These are phyloP conservation scores for Drosophila subsilvestris DNA, from an alignment of 2,888 invertebrate genomes.

Conservation along the genomic window DNA sequence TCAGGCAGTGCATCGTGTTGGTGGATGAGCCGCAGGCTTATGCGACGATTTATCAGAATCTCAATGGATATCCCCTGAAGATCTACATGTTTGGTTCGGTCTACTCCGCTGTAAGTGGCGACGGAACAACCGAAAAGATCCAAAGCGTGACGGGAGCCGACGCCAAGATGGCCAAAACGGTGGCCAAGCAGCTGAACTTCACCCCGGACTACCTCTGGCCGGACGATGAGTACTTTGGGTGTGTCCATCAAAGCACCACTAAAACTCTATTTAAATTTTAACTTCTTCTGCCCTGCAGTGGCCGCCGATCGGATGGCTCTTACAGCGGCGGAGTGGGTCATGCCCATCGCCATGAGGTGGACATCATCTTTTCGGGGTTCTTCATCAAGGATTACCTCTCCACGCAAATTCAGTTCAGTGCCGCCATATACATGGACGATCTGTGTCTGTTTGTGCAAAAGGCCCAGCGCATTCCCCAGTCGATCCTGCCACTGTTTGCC, in stretches of 20 bases:
- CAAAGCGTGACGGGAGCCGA: constrained; percentile 76
- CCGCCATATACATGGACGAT: constrained; percentile 82
- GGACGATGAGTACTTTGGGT: constrained; percentile 81
- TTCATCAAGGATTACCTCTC: constrained; percentile 84
- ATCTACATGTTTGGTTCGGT: constrained; percentile 82
- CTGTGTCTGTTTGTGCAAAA: constrained; percentile 84
- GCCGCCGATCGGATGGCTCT: constrained; percentile 80
- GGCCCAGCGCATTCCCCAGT: constrained; percentile 83
- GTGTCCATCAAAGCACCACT: constrained; percentile 8
- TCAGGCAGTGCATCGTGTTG: constrained; percentile 29
- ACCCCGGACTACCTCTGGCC: constrained; percentile 71
- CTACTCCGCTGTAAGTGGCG: constrained; percentile 68
- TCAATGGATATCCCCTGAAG: constrained; percentile 80
- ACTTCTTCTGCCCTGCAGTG: constrained; percentile 58
- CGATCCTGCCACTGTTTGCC: constrained; percentile 82
- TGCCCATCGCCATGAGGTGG: constrained; percentile 78
- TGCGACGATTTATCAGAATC: constrained; percentile 58
- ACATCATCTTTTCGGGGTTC: constrained; percentile 82
- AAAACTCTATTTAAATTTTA: background rate
- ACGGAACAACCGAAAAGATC: constrained; percentile 47
- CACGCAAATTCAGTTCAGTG: constrained; percentile 81
- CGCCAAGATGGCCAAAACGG: constrained; percentile 69
- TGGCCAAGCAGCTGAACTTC: constrained; percentile 78
- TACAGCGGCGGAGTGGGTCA: constrained; percentile 83
- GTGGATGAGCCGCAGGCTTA: constrained; percentile 41